Evolutionary conservation across 2,888 invertebrate species (phyloP).

Genomic region (Dasysyrphus tricinctus): DNA sequence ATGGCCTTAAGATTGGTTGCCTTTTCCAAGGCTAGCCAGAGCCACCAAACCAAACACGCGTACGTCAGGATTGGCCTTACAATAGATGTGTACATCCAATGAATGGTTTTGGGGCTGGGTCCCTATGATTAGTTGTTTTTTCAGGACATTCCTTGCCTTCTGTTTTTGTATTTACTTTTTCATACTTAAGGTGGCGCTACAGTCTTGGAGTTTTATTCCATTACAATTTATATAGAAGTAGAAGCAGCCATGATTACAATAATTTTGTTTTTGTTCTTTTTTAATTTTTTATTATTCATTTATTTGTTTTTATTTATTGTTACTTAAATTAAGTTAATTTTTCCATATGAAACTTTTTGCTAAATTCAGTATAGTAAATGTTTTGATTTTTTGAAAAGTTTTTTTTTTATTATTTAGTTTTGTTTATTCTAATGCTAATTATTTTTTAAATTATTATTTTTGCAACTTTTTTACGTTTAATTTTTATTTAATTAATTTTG

Average conservation of each 20-base stretch:
- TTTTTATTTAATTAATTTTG: slow-evolving; percentile 18
- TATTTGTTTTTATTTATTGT: no score
- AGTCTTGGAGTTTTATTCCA: slow-evolving; percentile 40
- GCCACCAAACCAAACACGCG: no score
- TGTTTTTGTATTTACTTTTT: no score
- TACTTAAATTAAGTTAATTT: slow-evolving; percentile 65
- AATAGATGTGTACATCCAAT: no score
- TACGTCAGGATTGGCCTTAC: no score
- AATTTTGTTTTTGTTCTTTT: slow-evolving; percentile 41
- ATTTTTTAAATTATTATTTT: slow-evolving; percentile 41
- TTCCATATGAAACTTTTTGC: slow-evolving; percentile 72
- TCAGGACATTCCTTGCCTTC: no score
- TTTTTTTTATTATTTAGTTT: slow-evolving; percentile 25
- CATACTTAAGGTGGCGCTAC: no score
- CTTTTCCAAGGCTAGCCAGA: no score
- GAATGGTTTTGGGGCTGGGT: no score
- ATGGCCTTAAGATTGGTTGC: no score
- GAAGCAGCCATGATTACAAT: slow-evolving; percentile 69
- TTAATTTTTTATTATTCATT: slow-evolving; percentile 35
- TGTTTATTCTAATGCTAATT: slow-evolving; percentile 44
- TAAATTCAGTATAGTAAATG: slow-evolving; percentile 58
- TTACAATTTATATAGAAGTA: slow-evolving; percentile 61
- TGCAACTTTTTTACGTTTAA: slow-evolving; percentile 41
- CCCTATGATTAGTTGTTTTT: no score
- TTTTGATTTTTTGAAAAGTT: slow-evolving; percentile 43